Evolutionary conservation across 2,888 invertebrate genomes (phyloP), one percentile per base, ranked within the genome.

Genomic region (Epiperipatus broadwayi): DNA sequence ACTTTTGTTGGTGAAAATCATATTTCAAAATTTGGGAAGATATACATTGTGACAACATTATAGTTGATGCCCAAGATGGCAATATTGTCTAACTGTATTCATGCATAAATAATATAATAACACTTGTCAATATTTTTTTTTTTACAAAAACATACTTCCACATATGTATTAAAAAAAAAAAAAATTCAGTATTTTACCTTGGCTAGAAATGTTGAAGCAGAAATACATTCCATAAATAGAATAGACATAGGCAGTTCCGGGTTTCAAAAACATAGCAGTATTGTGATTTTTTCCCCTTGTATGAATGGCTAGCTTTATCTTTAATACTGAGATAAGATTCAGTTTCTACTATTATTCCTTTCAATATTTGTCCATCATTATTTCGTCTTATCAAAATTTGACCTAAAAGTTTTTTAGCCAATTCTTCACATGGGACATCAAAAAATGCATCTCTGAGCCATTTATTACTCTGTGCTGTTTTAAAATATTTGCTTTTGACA

Each of bases 201-300:
- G 54, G 48, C 72, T 69, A 21, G 75, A 75, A 43, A 78, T 71
- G 53, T 78, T 78, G 50, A 77, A 68, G 52, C 75, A 75, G 49
- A 69, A 64, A 50, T 77, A 75, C 69, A 75, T 73, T 45, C 77
- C 76, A 52, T 77, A 77, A 2, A 74, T 75, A 48, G 71, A 61
- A 49, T 77, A 76, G 3, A 78, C 72, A 53, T 72, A 77, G 19
- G 68, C 63, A 7, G 76, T 76, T 12, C 76, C 76, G 15, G 73
- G 69, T 37, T 60, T 55, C 73, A 75, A 74, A 50, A 69, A 78
- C 73, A 77, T 74, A 1, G 76, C 72, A 36, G 48, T 48, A 39
- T 51, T 57, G 22, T 51, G 77, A 75, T 44, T 64, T 53, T 54
- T 67, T 71, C 3, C 63, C 61, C 18, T 58, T 53, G 51, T 63